Evolutionary conservation across 2,888 invertebrate species (phyloP).

Genomic region (Patella pellucida): DNA sequence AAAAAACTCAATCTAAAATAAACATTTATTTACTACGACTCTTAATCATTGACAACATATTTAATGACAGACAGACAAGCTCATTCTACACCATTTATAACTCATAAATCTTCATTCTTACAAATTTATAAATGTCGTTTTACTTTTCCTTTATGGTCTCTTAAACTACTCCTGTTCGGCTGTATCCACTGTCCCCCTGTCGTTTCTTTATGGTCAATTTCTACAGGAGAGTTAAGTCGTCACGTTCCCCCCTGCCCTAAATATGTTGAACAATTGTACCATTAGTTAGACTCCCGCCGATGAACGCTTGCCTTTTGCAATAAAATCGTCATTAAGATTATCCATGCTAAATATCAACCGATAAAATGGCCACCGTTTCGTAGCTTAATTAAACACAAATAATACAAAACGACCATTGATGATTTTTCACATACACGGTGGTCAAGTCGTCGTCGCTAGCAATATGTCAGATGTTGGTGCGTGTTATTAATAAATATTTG

Average conservation of each 20-base stretch:
- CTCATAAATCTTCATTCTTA: too few species aligned
- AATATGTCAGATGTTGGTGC: too few species aligned
- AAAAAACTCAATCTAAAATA: too few species aligned
- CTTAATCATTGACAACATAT: too few species aligned
- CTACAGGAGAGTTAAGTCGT: neutral
- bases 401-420: neutral
- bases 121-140: neutral
- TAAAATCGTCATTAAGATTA: constrained; percentile 5
- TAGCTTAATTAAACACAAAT: constrained; percentile 1
- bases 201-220: constrained; percentile 3
- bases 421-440: too few species aligned
- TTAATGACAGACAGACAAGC: too few species aligned
- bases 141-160: constrained; percentile 1
- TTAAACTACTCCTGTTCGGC: neutral
- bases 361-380: constrained; percentile 2
- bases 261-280: constrained; percentile 2
- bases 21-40: too few species aligned
- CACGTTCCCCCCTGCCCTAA: neutral
- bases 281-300: neutral
- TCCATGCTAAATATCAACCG: neutral
- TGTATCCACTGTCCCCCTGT: neutral
- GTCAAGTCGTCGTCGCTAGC: too few species aligned
- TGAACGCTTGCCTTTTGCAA: neutral
- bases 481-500: too few species aligned
- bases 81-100: too few species aligned